Evolutionary conservation across 2,888 invertebrate species (phyloP).

Genomic region (Heliconius charithonia): DNA sequence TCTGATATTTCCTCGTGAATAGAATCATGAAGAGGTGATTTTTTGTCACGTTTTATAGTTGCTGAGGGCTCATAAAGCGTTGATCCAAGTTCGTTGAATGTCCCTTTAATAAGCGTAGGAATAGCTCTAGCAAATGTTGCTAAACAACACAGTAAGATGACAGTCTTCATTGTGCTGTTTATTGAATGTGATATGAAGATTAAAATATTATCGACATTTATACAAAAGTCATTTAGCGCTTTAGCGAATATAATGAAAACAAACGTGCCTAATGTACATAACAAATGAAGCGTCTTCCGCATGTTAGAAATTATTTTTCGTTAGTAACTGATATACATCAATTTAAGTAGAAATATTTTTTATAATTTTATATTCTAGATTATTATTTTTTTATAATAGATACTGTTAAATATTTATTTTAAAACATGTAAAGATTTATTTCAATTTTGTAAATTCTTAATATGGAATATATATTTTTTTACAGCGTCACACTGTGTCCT

Average conservation of each 20-base stretch:
- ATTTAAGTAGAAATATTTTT: background rate
- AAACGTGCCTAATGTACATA: conserved; percentile 64
- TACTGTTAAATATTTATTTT: no score
- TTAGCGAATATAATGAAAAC: conserved; percentile 50
- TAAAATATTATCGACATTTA: conserved; percentile 60
- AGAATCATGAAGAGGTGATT: conserved; percentile 56
- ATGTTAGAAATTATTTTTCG: conserved; percentile 35
- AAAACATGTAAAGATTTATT: no score
- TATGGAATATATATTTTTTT: no score
- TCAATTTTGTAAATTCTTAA: no score
- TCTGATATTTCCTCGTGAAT: conserved; percentile 39
- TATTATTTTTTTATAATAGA: no score
- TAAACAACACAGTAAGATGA: conserved; percentile 68
- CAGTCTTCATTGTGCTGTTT: conserved; percentile 70
- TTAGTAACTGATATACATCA: background rate
- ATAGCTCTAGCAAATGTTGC: conserved; percentile 64
- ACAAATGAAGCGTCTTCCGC: conserved; percentile 59
- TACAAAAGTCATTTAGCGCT: conserved; percentile 59
- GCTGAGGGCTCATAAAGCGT: conserved; percentile 48
- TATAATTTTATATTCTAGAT: background rate
- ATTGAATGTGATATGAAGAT: conserved; percentile 61
- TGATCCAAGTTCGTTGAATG: conserved; percentile 49
- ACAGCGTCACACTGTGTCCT: no score
- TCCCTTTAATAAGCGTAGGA: conserved; percentile 59
- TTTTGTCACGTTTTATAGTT: conserved; percentile 59